phyloP scores from a whole-genome alignment of 2,888 invertebrate genomes.

The Melinaea menophilus region DNA sequence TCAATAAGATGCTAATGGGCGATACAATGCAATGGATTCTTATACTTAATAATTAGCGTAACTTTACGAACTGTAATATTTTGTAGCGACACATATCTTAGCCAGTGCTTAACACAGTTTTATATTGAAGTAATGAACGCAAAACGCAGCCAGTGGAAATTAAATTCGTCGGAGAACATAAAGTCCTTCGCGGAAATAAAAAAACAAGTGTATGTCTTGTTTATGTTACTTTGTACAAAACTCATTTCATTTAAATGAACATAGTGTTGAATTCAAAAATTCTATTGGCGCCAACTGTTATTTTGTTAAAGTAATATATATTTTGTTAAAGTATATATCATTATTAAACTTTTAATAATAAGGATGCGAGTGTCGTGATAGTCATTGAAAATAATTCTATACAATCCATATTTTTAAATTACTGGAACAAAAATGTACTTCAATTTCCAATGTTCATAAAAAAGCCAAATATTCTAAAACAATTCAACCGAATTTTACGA shows the following conservation, averaged over 20 bases:
- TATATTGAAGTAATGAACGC: slow-evolving; percentile 26
- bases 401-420: neutral
- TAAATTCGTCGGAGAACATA: slow-evolving; percentile 26
- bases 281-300: neutral
- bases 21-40: no score
- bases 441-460: slow-evolving; percentile 8
- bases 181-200: slow-evolving; percentile 21
- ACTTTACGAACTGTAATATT: neutral
- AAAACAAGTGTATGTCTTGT: slow-evolving; percentile 21
- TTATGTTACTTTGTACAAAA: slow-evolving; percentile 22
- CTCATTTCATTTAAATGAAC: neutral
- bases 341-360: no score
- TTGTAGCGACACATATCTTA: neutral
- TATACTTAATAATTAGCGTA: no score
- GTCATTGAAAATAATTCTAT: no score
- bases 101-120: slow-evolving; percentile 10
- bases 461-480: slow-evolving; percentile 22
- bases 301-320: neutral
- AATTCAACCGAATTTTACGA: slow-evolving; percentile 20
- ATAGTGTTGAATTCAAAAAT: neutral
- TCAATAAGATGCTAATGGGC: no score
- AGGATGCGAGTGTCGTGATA: no score
- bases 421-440: neutral
- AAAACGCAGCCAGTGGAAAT: slow-evolving; percentile 27
- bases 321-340: neutral